Evolutionary conservation across 2,888 invertebrate species (phyloP).

Genomic region (Drosophila monieri): DNA sequence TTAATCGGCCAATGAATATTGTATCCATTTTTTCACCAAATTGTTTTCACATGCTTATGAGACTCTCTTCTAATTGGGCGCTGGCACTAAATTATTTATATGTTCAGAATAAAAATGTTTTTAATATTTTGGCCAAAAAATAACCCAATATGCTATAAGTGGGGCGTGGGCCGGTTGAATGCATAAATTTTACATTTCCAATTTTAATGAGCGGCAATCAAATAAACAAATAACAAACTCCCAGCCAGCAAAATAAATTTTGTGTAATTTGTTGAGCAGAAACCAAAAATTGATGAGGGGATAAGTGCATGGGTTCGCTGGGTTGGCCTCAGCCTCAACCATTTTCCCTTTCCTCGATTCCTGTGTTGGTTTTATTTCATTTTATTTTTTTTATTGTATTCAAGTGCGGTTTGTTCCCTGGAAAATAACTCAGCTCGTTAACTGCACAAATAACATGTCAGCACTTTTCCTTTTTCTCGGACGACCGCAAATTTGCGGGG

Average conservation of each 20-base stretch:
- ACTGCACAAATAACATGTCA: constrained; percentile 80
- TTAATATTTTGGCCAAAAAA: constrained; percentile 10
- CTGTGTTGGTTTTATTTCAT: constrained; percentile 27
- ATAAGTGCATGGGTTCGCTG: background rate
- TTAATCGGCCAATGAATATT: background rate
- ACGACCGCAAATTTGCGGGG: constrained; percentile 42
- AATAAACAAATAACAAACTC: constrained; percentile 57
- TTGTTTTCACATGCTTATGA: background rate
- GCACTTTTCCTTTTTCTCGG: constrained; percentile 70
- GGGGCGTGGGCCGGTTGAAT: background rate
- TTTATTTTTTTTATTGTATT: constrained; percentile 42
- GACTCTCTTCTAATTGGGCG: background rate
- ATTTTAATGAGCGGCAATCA: constrained; percentile 70
- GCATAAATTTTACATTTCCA: constrained; percentile 61
- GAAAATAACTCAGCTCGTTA: constrained; percentile 78
- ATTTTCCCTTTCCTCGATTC: constrained; percentile 23
- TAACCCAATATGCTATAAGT: background rate
- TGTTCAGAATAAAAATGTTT: background rate
- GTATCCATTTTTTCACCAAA: background rate
- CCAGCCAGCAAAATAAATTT: constrained; percentile 26
- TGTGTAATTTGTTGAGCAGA: constrained; percentile 31
- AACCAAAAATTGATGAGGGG: constrained; percentile 18
- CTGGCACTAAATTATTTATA: background rate
- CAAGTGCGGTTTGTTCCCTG: constrained; percentile 73
- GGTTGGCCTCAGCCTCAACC: background rate